These are phyloP conservation scores for Drosophila ochracea DNA, from an alignment of 2,888 invertebrate species.

Conservation along the genomic window DNA sequence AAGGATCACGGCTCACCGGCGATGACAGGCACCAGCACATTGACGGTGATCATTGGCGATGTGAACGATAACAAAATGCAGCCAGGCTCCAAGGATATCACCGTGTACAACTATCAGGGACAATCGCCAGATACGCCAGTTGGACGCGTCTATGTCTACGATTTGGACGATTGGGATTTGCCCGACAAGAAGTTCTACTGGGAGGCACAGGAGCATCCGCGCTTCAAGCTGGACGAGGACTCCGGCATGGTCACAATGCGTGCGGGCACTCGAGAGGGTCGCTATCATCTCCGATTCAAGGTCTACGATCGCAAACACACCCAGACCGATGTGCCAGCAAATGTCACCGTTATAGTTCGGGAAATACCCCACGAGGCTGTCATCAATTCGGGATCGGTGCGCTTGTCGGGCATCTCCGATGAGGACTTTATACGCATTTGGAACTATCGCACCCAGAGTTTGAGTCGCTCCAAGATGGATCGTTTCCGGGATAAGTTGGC, in stretches of 20 bases:
- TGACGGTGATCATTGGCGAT: constrained; percentile 98
- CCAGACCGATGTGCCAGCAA: constrained; percentile 97
- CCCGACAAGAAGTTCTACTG: constrained; percentile 99
- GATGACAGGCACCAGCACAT: constrained; percentile 97
- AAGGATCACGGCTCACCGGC: constrained; percentile 98
- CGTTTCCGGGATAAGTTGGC: constrained; percentile 95
- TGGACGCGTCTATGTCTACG: constrained; percentile 98
- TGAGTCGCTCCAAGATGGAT: constrained; percentile 95
- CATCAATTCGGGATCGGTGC: constrained; percentile 96
- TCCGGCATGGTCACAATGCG: constrained; percentile 98
- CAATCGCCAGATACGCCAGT: constrained; percentile 96
- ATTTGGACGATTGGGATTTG: constrained; percentile 99
- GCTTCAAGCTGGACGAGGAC: constrained; percentile 95
- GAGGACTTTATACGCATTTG: constrained; percentile 98
- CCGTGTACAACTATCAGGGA: constrained; percentile 98
- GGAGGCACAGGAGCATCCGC: constrained; percentile 94
- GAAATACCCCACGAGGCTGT: constrained; percentile 98
- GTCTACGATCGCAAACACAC: constrained; percentile 98
- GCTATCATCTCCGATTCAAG: constrained; percentile 92
- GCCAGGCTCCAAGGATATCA: constrained; percentile 98
- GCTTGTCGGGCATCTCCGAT: constrained; percentile 96
- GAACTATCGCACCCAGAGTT: constrained; percentile 95
- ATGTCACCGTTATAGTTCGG: constrained; percentile 96
- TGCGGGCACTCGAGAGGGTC: constrained; percentile 95
- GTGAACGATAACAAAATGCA: constrained; percentile 99